These are phyloP conservation scores for Lampris megalopsis DNA, from an alignment of 2,113 vertebrate genomes.

Conservation along the genomic window DNA sequence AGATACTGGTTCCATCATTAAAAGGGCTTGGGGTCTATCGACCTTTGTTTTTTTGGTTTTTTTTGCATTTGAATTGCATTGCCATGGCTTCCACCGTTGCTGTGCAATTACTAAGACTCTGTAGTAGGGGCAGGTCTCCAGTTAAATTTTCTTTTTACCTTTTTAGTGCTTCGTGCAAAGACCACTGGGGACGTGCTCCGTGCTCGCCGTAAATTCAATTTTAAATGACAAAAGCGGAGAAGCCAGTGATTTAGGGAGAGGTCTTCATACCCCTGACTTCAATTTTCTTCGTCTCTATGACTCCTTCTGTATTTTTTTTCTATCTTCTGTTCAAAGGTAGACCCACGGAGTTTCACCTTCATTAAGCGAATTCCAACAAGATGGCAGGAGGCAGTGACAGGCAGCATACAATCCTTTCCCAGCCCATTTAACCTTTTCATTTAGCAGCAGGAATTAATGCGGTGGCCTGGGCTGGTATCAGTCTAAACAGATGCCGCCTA, in stretches of 20 bases:
- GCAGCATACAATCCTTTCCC: constrained; percentile 45
- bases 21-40: constrained; percentile 49
- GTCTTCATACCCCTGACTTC: background rate
- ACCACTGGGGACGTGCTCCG: background rate
- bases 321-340: constrained; percentile 20
- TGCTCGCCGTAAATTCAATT: constrained; percentile 36
- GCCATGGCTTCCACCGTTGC: constrained; percentile 61
- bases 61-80: background rate
- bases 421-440: constrained; percentile 78
- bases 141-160: constrained; percentile 64
- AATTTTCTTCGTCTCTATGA: constrained; percentile 9
- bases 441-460: constrained; percentile 75
- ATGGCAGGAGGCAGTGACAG: constrained; percentile 49
- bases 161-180: constrained; percentile 43
- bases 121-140: constrained; percentile 53
- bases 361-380: constrained; percentile 50
- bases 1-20: constrained; percentile 48
- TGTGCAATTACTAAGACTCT: constrained; percentile 65
- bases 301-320: constrained; percentile 5
- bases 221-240: constrained; percentile 40
- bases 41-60: constrained; percentile 37
- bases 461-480: constrained; percentile 60
- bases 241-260: constrained; percentile 29
- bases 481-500: constrained; percentile 66
- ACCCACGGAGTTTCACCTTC: constrained; percentile 54